A percentile compares a stretch with the other conserved stretches of the same genome.
Conservation (phyloP, 1,140 invertebrate genomes). For the Vanessa atalanta region DNA sequence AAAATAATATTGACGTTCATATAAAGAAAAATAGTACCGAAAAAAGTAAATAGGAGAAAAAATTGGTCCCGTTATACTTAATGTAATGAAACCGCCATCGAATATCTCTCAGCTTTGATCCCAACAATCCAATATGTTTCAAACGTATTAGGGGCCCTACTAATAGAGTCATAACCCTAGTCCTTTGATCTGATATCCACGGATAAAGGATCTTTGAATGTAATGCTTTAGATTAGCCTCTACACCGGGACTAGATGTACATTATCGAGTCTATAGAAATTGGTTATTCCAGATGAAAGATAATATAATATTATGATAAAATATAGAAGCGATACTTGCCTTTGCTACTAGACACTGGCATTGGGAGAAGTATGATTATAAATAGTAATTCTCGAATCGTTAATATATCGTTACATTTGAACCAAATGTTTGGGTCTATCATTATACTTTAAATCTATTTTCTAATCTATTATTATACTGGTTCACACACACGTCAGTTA, state of each 20-base stretch:
- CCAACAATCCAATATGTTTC: conserved; percentile 51
- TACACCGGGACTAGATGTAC: neutral
- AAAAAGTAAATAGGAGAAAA: neutral
- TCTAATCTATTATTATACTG: too few species aligned
- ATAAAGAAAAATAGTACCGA: conserved; percentile 3
- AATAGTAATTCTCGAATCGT: too few species aligned
- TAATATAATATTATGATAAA: neutral
- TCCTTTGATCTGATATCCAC: conserved; percentile 44
- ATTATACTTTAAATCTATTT: too few species aligned
- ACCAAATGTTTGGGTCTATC: too few species aligned
- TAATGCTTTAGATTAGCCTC: conserved; percentile 29
- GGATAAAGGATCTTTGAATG: conserved; percentile 20
- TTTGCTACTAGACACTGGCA: too few species aligned
- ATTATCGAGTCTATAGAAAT: neutral
- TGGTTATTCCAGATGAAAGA: neutral
- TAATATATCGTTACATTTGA: too few species aligned
- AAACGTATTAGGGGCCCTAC: conserved; percentile 47
- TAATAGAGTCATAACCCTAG: conserved; percentile 54
- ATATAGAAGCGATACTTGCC: too few species aligned
- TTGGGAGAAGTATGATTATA: too few species aligned
- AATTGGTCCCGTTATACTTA: conserved; percentile 23
- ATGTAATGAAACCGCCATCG: conserved; percentile 29
- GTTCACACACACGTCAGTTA: too few species aligned
- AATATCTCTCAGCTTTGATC: conserved; percentile 44
- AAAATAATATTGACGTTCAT: neutral